Evolutionary conservation across 2,113 vertebrate species (phyloP).

Genomic region (Oxygymnocypris stewartii): DNA sequence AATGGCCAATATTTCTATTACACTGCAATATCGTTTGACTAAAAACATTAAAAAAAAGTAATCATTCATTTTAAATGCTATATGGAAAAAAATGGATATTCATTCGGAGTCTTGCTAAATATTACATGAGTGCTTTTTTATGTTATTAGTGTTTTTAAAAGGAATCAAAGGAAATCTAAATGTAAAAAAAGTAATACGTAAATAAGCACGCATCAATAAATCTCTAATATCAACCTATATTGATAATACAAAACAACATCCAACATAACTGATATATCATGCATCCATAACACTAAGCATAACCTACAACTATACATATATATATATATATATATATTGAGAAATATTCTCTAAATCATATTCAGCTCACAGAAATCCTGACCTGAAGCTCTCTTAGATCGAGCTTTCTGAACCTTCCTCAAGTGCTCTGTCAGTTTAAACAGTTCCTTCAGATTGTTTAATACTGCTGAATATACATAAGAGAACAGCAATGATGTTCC

Average conservation of each 20-base stretch:
- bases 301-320: neutral
- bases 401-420: neutral
- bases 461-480: conserved; percentile 43
- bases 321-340: neutral
- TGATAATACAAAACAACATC: neutral
- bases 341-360: neutral
- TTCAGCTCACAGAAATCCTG: neutral
- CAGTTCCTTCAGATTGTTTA: conserved; percentile 17
- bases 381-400: neutral
- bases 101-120: neutral
- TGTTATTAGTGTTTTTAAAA: neutral
- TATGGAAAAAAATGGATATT: neutral
- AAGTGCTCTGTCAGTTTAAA: conserved; percentile 17
- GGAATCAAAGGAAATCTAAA: neutral
- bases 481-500: conserved; percentile 42
- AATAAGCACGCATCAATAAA: neutral
- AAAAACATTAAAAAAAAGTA: no score
- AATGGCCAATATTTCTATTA: neutral
- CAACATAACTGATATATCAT: neutral
- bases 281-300: neutral
- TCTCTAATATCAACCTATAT: neutral
- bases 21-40: neutral
- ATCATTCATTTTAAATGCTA: neutral
- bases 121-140: neutral
- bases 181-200: neutral